Evolutionary conservation across 2,113 vertebrate genomes (phyloP).

Genomic region (Prunella himalayana): DNA sequence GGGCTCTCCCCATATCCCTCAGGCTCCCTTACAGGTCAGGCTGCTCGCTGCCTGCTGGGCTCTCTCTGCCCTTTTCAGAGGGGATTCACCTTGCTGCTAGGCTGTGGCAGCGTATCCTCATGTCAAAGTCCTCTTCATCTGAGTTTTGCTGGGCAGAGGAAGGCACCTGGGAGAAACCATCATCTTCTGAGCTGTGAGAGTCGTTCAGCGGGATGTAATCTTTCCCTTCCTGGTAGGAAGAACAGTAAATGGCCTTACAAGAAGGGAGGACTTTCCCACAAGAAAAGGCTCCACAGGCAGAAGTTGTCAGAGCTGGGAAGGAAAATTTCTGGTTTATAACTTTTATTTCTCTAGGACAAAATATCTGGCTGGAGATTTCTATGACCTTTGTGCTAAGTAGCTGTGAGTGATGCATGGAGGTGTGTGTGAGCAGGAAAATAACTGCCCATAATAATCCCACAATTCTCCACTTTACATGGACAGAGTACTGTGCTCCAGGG

Average conservation of each 20-base stretch:
- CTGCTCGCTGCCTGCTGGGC: background rate
- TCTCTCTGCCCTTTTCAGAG: background rate
- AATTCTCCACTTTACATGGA: background rate
- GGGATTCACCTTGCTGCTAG: conserved; percentile 83
- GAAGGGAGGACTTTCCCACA: background rate
- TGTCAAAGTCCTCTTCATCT: conserved; percentile 77
- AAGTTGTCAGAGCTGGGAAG: background rate
- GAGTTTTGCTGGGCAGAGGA: conserved; percentile 79
- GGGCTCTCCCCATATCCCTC: background rate
- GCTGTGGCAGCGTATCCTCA: conserved; percentile 80
- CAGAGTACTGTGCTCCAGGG: background rate
- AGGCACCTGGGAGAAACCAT: conserved; percentile 87
- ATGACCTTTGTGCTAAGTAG: background rate
- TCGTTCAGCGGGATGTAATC: conserved; percentile 79
- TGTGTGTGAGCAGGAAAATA: background rate
- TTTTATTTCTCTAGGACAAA: background rate
- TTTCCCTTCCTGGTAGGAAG: conserved; percentile 79
- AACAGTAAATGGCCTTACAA: background rate
- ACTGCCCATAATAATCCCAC: background rate
- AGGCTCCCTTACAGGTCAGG: background rate
- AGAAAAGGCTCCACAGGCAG: background rate
- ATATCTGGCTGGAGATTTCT: background rate
- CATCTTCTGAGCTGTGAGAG: conserved; percentile 90
- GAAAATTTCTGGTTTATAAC: background rate
- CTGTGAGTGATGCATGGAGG: background rate